phyloP scores from a whole-genome alignment of 2,113 vertebrate species.

The Balaeniceps rex region DNA sequence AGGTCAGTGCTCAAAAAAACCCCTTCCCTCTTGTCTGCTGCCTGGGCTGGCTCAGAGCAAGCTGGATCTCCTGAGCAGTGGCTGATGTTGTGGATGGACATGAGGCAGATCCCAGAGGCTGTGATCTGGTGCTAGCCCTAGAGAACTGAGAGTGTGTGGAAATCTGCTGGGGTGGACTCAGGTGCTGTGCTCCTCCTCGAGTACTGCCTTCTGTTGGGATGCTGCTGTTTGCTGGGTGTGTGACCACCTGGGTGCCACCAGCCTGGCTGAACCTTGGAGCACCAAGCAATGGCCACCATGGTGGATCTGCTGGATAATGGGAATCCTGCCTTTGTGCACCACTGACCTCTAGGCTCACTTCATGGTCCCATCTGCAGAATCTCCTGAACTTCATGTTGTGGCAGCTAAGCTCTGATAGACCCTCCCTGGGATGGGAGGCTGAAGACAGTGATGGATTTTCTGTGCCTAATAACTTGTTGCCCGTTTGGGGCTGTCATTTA shows the following conservation, averaged over 20 bases:
- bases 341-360: neutral
- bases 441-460: neutral
- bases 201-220: neutral
- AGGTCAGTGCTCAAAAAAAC: neutral
- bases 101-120: neutral
- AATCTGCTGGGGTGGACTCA: neutral
- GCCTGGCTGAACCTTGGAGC: neutral
- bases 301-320: neutral
- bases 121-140: neutral
- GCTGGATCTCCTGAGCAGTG: neutral
- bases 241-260: neutral
- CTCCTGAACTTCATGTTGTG: neutral
- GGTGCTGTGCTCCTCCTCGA: neutral
- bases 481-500: neutral
- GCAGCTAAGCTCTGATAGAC: neutral
- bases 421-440: neutral
- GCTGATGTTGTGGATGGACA: neutral
- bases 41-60: too few relatives aligned
- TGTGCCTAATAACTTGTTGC: neutral
- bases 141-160: neutral
- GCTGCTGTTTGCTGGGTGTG: neutral
- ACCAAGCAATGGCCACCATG: neutral
- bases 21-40: neutral
- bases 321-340: neutral
- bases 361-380: neutral